Evolutionary conservation across 23 tunicate genomes (phyloP), one percentile per base, ranked within the genome.

Genomic region (Botrylloides violaceus): DNA sequence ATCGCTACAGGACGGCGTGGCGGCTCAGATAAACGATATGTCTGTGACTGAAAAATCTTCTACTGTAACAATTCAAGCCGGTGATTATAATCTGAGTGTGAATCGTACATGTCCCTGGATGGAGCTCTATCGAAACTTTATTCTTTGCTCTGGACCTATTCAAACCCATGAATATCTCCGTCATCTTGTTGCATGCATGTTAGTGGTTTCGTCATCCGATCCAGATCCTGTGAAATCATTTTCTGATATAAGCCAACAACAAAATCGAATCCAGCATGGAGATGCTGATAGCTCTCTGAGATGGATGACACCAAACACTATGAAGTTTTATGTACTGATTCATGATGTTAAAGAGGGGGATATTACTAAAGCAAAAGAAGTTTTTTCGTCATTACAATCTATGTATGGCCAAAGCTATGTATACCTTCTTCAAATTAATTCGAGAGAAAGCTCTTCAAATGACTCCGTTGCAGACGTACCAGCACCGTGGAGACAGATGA

Each of bases 221-320:
- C 97, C 97, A 36, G 79, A 83, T 31, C 97, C 97, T 26, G 18
- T 90, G 62, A 82, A 90, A 66, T 89, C 83, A 53, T 90, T 90
- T 72, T 66, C 85, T 30, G 78, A 76, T 15, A 39, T 90, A 5
- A 90, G 97, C 65, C 81, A 79, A 56, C 85, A 78, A 20, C 97
- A 90, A 76, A 90, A 90, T 64, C 78, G 76, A 38, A 71, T 90
- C 6, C 97, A 90, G 34, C 97, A 90, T 32, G 77, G 72, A 29
- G 36, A 83, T 20, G 27, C 71, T 70, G 24, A 18, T 78, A 35
- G 50, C 0, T 34, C 49, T 6, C 19, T 76, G 24, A 68, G 79
- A 9, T 90, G 97, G 97, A 90, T 90, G 97, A 83, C 83, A 28
- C 90, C 90, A 32, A 90, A 90, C 43, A 90, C 97, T n/a, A 59